Evolutionary conservation across 2,888 invertebrate genomes (phyloP), one percentile per base, ranked within the genome.

Genomic region (Cataglyphis albicans): DNA sequence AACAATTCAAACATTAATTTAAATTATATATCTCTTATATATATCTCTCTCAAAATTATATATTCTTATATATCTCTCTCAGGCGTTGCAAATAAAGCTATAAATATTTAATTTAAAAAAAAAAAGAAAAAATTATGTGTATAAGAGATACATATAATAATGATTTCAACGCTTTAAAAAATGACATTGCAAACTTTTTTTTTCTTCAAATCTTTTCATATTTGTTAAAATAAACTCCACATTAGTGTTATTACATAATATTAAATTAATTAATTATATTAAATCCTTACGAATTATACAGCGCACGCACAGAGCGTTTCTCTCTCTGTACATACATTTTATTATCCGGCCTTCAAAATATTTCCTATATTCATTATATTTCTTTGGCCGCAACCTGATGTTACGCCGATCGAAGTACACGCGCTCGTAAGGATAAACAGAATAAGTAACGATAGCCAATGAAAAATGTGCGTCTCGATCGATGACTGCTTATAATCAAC

Each of bases 401-500:
- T 61, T 15, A 61, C 52, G 15, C 32, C 21, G 12, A 7, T 64
- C 38, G 18, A 6, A 64, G 18, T 35, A 25, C 18, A 21, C 44
- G 48, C 21, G 35, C 63, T 25, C 3, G n/a, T 48, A 38, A 64
- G 52, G 55, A 57, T 57, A 35, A 75, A 25, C 21, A 18, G 52
- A 48, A 64, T 3, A 18, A 38, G 52, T 52, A 59, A 25, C 48
- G 12, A 75, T 52, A 64, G 25, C 7, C 21, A n/a, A 41, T 41
- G 38, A 75, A 64, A 57, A 67, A 82, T 75, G 21, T 75, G 38
- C 48, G 5, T 81, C 44, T 32, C 41, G 64, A 55, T 80, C 70
- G 44, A 78, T 65, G 63, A 82, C 35, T 78, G 64, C 25, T 38
- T 67, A 55, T 81, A 85, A 85, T 85, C 65, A 83, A 57, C 63